Conservation (phyloP, 2,888 invertebrate genomes). For the Ischnura elegans region DNA sequence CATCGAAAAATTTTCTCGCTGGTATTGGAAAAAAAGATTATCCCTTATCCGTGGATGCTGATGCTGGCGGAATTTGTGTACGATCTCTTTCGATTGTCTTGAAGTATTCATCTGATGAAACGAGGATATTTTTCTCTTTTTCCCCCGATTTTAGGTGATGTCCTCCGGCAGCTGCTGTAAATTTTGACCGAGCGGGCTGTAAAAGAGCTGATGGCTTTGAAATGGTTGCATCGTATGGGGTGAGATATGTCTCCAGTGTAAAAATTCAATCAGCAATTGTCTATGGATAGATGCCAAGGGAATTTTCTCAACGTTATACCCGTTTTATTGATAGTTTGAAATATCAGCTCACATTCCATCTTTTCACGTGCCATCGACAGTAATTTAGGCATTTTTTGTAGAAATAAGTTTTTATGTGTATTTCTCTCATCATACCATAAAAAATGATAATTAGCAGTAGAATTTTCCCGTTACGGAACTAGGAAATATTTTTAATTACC, state of each 20-base stretch:
- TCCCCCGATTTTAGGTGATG: not conserved
- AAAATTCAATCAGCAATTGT: no score
- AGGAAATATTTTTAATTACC: no score
- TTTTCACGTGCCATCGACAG: not conserved
- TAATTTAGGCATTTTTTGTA: no score
- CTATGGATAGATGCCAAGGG: no score
- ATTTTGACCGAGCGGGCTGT: not conserved
- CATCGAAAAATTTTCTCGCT: not conserved
- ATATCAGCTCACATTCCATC: not conserved
- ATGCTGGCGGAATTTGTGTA: not conserved
- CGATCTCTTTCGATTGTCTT: not conserved
- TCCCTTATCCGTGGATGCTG: not conserved
- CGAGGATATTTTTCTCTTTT: not conserved
- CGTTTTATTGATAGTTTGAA: no score
- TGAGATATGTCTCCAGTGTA: not conserved
- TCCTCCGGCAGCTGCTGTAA: not conserved
- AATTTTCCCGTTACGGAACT: no score
- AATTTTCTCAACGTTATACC: no score
- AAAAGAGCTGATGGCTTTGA: not conserved
- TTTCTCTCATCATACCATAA: no score
- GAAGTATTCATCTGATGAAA: not conserved
- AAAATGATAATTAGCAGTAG: no score
- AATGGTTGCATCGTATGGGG: not conserved
- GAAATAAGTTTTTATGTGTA: no score
- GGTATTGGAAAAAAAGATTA: constrained; percentile 13